Base-by-base conservation (phyloP, 2,888 invertebrate genomes). In the Perdita meconis region DNA sequence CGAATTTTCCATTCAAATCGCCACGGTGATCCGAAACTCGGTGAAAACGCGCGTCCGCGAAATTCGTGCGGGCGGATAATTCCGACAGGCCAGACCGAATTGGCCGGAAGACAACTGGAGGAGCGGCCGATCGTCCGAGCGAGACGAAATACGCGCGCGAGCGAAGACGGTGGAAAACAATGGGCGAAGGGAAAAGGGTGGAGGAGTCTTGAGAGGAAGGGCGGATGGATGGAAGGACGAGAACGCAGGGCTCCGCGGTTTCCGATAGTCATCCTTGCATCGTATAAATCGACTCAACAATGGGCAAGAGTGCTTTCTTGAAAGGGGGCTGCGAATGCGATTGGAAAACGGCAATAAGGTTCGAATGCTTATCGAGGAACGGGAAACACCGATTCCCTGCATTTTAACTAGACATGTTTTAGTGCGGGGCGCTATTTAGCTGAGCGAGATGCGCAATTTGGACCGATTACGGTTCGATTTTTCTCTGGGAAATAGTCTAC, bases 271-370 rank as follows among this genome's bases (percentile, higher is more conserved):
- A 87, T 87, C 85, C 82, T 67, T 74, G 82, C 81, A 81, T 86
- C 85, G 69, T 85, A 88, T 85, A 87, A 87, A 87, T 86, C 83
- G 87, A 80, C 81, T 86, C 83, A 86, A 87, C 87, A 87, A 88
- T 83, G 81, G 83, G 61, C 77, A 55, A 50, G 75, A 81, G 80
- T 78, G 78, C 78, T 69, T 77, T 69, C 64, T 73, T 67, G 65
- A 75, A 73, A 61, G 55, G 68, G 50, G 68, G 71, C 73, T 72
- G 47, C 78, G 67, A 71, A 75, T 77, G 80, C 76, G 72, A 10
- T 69, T 67, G 56, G 73, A 64, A 63, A 80, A 74, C 72, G 82
- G 66, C 84, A 86, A 82, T 85, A 84, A 86, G 82, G 84, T 82
- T 85, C 79, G 77, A 74, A 47, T 5, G 5, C 69, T n/a, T n/a